Base-by-base conservation (phyloP, 2,113 vertebrate genomes). In the Vireo altiloquus region DNA sequence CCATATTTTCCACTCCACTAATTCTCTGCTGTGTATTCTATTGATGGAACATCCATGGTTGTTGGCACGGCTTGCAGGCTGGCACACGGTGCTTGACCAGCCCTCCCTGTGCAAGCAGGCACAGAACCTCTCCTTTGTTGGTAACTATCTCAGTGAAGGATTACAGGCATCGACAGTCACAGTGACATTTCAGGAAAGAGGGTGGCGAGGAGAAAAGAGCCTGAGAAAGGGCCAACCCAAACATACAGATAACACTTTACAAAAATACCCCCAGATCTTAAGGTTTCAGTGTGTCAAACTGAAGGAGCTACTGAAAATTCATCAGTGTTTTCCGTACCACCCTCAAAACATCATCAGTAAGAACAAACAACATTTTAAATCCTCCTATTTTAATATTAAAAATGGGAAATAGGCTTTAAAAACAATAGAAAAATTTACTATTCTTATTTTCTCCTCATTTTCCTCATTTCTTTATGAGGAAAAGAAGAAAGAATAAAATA, bases 21-120 rank as follows among this genome's bases (percentile, higher is more conserved):
- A 20, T 27, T 44, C 52, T 65, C 52, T 22, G 19, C 49, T 28
- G n/a, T 1, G 0, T 35, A 11, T 53, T 85, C 69, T 74, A 72
- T 2, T 25, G 27, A 47, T 17, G 60, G 42, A 37, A 33, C 16
- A 15, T 39, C n/a, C 74, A 13, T 0, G 1, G 53, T 5, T 42
- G 20, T 10, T 53, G 57, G 57, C 59, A 53, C 9, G 0, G 0
- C n/a, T 60, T 53, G 24, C 21, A 35, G 37, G 16, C 57, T 78
- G 69, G 66, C n/a, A 47, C 82, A 31, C 7, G 0, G 0, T 1
- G 1, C 54, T 52, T 40, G 54, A 25, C 13, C 8, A 60, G n/a
- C 19, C 16, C 52, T 80, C 14, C 3, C 28, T 25, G 21, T 14
- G 37, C 35, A n/a, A 44, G 49, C 44, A 75, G 56, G 47, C 47